Conservation (phyloP, 2,888 invertebrate species). For the Lingula anatina region DNA sequence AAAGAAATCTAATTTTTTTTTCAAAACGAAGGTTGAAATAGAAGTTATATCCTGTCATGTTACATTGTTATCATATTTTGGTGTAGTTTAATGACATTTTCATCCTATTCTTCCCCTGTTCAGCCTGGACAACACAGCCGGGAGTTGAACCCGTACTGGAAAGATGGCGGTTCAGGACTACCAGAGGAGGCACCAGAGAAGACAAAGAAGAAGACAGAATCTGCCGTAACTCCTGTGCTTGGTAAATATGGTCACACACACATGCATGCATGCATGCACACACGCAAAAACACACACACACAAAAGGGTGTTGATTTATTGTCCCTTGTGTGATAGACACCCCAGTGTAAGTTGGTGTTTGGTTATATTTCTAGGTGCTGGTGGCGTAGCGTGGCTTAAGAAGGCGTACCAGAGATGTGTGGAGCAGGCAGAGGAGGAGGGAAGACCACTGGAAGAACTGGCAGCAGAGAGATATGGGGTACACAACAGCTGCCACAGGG, state of each 20-base stretch:
- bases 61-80: too few species aligned
- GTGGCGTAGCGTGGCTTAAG: conserved; percentile 57
- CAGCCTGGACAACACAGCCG: conserved; percentile 66
- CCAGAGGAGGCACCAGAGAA: conserved; percentile 58
- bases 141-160: conserved; percentile 92
- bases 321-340: not conserved
- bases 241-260: not conserved
- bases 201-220: conserved; percentile 12
- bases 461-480: conserved; percentile 61
- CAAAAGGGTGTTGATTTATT: not conserved
- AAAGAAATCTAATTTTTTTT: too few species aligned
- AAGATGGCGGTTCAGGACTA: conserved; percentile 78
- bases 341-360: not conserved
- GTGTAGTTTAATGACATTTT: too few species aligned
- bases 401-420: conserved; percentile 57
- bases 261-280: too few species aligned
- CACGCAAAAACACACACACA: too few species aligned
- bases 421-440: conserved; percentile 58
- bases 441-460: conserved; percentile 57
- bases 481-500: too few species aligned
- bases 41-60: too few species aligned
- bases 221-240: conserved; percentile 2
- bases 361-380: too few species aligned
- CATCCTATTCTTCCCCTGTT: conserved; percentile 3
- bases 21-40: too few species aligned